Evolutionary conservation across 2,888 invertebrate species (phyloP).

Genomic region (Himalopsyche japonica): DNA sequence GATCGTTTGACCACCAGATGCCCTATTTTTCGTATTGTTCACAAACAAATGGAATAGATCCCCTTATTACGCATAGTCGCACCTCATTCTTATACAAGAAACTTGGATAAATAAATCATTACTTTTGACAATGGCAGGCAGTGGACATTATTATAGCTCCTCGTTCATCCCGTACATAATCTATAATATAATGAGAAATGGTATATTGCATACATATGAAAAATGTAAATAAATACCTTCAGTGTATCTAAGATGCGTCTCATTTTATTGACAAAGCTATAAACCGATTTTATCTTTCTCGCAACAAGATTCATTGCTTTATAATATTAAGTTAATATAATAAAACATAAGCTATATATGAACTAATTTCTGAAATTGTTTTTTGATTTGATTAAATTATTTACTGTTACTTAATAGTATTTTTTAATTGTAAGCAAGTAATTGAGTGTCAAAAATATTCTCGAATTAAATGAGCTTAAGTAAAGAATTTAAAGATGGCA

Average conservation of each 20-base stretch:
- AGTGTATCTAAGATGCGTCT: not conserved
- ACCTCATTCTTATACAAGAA: constrained; percentile 20
- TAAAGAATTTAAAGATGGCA: too few relatives aligned
- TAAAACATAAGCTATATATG: too few relatives aligned
- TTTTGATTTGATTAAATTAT: too few relatives aligned
- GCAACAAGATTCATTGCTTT: too few relatives aligned
- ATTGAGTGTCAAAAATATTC: too few relatives aligned
- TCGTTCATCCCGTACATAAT: not conserved
- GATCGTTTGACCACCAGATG: constrained; percentile 31
- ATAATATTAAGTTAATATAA: too few relatives aligned
- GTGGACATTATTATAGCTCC: constrained; percentile 20
- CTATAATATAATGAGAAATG: not conserved
- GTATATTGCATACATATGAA: not conserved
- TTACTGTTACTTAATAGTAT: too few relatives aligned
- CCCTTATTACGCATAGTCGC: constrained; percentile 38
- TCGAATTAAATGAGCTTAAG: too few relatives aligned
- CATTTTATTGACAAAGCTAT: not conserved
- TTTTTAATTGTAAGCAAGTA: too few relatives aligned
- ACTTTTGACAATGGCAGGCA: constrained; percentile 26
- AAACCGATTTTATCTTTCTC: not conserved
- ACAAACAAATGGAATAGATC: constrained; percentile 19
- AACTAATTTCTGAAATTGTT: too few relatives aligned
- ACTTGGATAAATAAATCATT: constrained; percentile 40
- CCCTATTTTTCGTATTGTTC: constrained; percentile 27
- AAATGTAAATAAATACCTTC: not conserved